Evolutionary conservation across 2,113 vertebrate species (phyloP), one percentile per base, ranked within the genome.

Genomic region (Ranitomeya variabilis): DNA sequence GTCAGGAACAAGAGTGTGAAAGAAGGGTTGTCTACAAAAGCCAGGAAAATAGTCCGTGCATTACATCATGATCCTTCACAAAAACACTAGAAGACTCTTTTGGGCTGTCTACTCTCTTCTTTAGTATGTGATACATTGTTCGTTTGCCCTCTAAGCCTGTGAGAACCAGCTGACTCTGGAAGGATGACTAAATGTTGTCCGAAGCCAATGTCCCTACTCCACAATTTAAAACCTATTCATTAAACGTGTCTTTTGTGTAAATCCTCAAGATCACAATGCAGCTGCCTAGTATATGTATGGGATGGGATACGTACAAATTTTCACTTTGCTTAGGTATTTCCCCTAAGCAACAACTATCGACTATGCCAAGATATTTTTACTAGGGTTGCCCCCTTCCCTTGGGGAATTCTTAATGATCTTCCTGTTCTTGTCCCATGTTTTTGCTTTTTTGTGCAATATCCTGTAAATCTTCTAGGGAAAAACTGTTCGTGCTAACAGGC

Each of bases 391-490:
- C 66, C 55, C 23, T 84, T 54, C 21, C 13, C 23, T 84, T 54
- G 8, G 12, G 60, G 60, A 66, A 83, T 66, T 51, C 60, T 51
- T 21, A 82, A 82, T 45, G 26, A 82, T 64, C 80, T 21, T 69
- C 64, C 45, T 69, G 21, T 71, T 71, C 81, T 55, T 4, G 62
- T 69, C 51, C 66, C n/a, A 14, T 55, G 66, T 23, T 84, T 79
- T 84, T 84, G 82, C 51, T 6, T 54, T 60, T 81, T 19, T 62
- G 79, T 81, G 23, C 18, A 26, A 81, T 51, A 84, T 54, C 64
- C 51, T 69, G 67, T 84, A 84, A 84, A 84, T 84, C 82, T 71
- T 71, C 82, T 26, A 55, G 82, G 64, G 82, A 84, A 83, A 76
- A 84, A 69, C 64, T 84, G 64, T 21, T 83, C 23, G 37, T 71